Conservation (phyloP, 2,888 invertebrate species). For the Drepanosiphum platanoidis region DNA sequence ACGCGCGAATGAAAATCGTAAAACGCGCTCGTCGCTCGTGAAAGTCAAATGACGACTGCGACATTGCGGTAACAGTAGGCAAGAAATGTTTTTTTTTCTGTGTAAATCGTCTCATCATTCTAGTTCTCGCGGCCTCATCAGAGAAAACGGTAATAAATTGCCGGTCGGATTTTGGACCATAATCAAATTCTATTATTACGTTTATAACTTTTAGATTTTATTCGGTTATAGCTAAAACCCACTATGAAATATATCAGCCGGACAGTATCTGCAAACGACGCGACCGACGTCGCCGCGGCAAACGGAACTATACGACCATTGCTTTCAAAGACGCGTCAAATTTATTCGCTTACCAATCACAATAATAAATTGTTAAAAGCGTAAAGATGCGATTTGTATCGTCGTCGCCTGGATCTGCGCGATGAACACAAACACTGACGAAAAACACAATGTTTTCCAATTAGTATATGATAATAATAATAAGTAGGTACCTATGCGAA, state of each 20-base stretch:
- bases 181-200: neutral
- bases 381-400: neutral
- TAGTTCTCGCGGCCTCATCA: neutral
- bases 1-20: neutral
- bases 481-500: no score
- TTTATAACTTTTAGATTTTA: neutral
- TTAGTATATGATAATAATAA: neutral
- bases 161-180: constrained; percentile 8
- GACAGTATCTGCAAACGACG: neutral
- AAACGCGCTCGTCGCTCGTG: no score
- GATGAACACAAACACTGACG: neutral
- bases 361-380: neutral
- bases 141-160: constrained; percentile 6
- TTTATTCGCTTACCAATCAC: neutral
- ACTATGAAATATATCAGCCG: neutral
- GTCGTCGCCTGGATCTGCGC: neutral
- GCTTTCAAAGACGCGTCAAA: neutral
- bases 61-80: neutral
- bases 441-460: neutral
- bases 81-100: neutral
- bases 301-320: no score
- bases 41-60: neutral
- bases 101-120: neutral
- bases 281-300: no score
- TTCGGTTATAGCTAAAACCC: neutral